Evolutionary conservation across 2,113 vertebrate genomes (phyloP).

Genomic region (Lampris megalopsis): DNA sequence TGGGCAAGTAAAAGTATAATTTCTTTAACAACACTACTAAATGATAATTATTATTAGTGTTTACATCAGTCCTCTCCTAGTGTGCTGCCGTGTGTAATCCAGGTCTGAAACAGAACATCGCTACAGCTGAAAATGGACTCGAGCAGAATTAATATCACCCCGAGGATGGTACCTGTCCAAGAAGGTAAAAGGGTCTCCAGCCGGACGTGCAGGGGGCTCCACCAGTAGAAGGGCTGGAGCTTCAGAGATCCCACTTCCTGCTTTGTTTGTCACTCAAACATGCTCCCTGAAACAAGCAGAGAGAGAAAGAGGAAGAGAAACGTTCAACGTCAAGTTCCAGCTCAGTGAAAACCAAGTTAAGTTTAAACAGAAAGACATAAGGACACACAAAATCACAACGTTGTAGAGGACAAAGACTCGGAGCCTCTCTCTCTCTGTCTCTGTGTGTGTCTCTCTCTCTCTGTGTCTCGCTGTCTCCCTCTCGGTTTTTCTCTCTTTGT

Average conservation of each 20-base stretch:
- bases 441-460: no score
- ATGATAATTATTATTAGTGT: neutral
- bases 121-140: neutral
- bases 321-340: no score
- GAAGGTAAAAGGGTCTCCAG: slow-evolving; percentile 64
- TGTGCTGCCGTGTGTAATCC: no score
- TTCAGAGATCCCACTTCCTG: slow-evolving; percentile 79
- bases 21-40: neutral
- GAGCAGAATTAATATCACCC: neutral
- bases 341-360: slow-evolving; percentile 9
- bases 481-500: no score
- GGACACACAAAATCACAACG: neutral
- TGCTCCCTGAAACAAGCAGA: slow-evolving; percentile 69
- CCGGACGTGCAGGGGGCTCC: slow-evolving; percentile 73
- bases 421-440: no score
- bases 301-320: slow-evolving; percentile 5
- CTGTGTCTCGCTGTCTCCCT: no score
- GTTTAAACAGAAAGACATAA: neutral
- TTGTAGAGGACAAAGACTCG: no score
- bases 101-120: no score
- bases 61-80: neutral
- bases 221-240: slow-evolving; percentile 73
- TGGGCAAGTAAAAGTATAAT: neutral
- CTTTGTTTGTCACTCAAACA: slow-evolving; percentile 75
- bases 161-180: slow-evolving; percentile 67